A percentile compares a stretch with the other conserved stretches of the same genome.
Evolutionary conservation across 2,888 invertebrate genomes (phyloP).

Genomic region (Dicycla oo): DNA sequence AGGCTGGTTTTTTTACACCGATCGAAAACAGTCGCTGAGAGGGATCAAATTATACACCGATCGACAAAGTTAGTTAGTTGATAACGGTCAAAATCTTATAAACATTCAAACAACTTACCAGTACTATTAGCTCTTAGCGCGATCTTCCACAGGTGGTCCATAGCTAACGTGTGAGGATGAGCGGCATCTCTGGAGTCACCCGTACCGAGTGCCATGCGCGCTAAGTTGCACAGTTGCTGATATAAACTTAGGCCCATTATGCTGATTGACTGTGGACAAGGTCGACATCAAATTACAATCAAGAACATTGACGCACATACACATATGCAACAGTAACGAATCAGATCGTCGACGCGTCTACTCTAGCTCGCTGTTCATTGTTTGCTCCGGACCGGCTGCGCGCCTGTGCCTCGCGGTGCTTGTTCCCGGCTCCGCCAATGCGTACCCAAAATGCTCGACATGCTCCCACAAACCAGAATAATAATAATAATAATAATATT

Average conservation of each 20-base stretch:
- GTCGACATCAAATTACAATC: background rate
- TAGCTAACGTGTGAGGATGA: conserved; percentile 93
- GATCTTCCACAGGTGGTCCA: conserved; percentile 98
- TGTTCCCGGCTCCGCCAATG: too few species aligned
- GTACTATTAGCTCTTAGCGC: conserved; percentile 97
- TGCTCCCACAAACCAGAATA: too few species aligned
- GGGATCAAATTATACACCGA: background rate
- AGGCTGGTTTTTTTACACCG: background rate
- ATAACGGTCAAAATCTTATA: background rate
- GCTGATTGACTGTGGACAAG: conserved; percentile 92
- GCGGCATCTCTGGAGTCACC: conserved; percentile 88
- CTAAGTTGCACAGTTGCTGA: conserved; percentile 97
- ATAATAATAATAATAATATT: too few species aligned
- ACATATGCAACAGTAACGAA: background rate
- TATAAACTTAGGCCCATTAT: conserved; percentile 97
- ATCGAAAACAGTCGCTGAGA: background rate
- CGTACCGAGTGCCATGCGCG: conserved; percentile 94
- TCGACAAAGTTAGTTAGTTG: background rate
- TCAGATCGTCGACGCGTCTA: too few species aligned
- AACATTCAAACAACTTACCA: conserved; percentile 78
- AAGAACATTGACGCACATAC: background rate
- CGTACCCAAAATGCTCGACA: too few species aligned
- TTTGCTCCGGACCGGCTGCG: too few species aligned
- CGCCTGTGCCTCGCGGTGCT: too few species aligned
- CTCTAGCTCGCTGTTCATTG: too few species aligned